Conservation (phyloP, 2,888 invertebrate species). For the Heliconius charithonia region DNA sequence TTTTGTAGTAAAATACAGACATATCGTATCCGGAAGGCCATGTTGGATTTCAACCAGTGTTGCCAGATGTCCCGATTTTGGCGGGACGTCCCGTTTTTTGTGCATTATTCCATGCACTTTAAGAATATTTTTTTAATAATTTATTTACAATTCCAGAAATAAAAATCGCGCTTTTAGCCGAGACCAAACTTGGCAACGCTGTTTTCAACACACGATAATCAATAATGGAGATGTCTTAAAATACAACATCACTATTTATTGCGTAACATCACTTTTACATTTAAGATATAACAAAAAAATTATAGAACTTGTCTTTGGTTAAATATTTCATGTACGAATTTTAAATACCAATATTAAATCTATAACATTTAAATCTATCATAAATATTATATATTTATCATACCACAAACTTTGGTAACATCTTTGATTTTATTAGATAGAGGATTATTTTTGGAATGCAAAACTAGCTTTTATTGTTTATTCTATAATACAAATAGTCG, state of each 20-base stretch:
- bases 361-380: constrained; percentile 20
- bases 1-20: background rate
- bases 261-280: background rate
- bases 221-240: background rate
- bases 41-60: background rate
- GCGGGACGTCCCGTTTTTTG: too few species aligned
- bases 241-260: background rate
- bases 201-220: too few species aligned
- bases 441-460: constrained; percentile 17
- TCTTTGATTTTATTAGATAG: background rate
- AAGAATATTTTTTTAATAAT: too few species aligned
- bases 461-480: background rate
- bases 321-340: background rate
- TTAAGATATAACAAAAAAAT: background rate
- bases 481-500: background rate
- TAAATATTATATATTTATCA: constrained; percentile 11
- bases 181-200: too few species aligned
- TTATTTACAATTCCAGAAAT: too few species aligned
- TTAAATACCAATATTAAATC: constrained; percentile 13
- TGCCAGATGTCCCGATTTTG: too few species aligned
- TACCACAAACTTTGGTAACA: background rate
- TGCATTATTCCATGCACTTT: too few species aligned
- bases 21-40: background rate
- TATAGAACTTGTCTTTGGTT: background rate
- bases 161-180: too few species aligned